Base-by-base conservation (phyloP, 2,888 invertebrate genomes). In the Gastracanthus pulcherrimus region DNA sequence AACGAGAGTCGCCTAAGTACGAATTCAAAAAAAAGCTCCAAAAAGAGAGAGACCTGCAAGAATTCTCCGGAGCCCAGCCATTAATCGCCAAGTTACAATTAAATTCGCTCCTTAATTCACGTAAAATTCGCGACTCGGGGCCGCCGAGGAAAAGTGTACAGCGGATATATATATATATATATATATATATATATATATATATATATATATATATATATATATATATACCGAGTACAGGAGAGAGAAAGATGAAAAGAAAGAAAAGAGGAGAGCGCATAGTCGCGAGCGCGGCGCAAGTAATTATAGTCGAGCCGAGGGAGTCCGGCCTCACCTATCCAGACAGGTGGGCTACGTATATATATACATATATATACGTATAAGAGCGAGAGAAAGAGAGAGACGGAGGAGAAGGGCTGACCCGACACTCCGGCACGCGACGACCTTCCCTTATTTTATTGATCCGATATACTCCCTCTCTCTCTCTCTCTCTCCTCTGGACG, bases 401-500 rank as follows among this genome's bases (percentile, higher is more conserved):
- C 41, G 26, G 36, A 29, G 23, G 26, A 38, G 55, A 19, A 31
- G 48, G 86, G 87, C 86, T 86, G 87, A 86, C 87, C 66, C 85
- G 87, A 89, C 87, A 85, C 86, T 78, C 81, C 83, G 86, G 87
- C 90, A 89, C 89, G 90, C 90, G 88, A 90, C 88, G 88, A 88
- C 86, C 89, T 88, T 89, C 89, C 90, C 90, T 90, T 87, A 87
- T 90, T 91, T 89, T 90, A 91, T 91, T 88, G 90, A 91, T 90
- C 90, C 88, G 82, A 90, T 90, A 86, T 83, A 84, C 82, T 85
- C 82, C n/a, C n/a, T n/a, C n/a, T n/a, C n/a, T n/a, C n/a, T n/a
- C n/a, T n/a, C n/a, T n/a, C n/a, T n/a, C n/a, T n/a, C 74, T 48
- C 60, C 34, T n/a, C 67, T 70, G 76, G 78, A 2, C 74, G 51